phyloP scores from a whole-genome alignment of 2,113 vertebrate species.

The Anser cygnoides region DNA sequence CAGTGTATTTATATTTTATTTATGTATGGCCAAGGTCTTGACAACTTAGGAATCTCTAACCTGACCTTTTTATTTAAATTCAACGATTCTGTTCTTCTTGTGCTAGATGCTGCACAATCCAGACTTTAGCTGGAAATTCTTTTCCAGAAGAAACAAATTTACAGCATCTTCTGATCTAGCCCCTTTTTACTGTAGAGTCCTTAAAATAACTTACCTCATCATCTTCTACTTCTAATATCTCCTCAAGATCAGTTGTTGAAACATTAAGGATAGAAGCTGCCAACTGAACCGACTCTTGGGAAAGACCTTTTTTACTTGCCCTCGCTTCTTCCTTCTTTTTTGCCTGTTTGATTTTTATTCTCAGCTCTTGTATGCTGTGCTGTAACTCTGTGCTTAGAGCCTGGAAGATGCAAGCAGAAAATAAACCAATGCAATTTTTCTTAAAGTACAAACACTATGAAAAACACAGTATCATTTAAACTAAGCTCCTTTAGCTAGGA shows the following conservation, averaged over 20 bases:
- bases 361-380: slow-evolving; percentile 78
- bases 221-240: slow-evolving; percentile 87
- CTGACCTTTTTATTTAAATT: not conserved
- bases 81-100: not conserved
- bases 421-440: slow-evolving; percentile 18
- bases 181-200: not conserved
- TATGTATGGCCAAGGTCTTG: not conserved
- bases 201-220: slow-evolving; percentile 79
- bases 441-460: not conserved
- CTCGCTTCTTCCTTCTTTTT: slow-evolving; percentile 70
- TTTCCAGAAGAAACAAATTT: not conserved
- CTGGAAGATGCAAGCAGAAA: slow-evolving; percentile 54
- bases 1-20: not conserved
- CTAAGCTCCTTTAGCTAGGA: not conserved
- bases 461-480: not conserved
- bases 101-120: not conserved
- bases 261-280: slow-evolving; percentile 93
- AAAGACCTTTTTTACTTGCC: slow-evolving; percentile 62
- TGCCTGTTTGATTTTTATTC: slow-evolving; percentile 81
- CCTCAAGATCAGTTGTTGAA: slow-evolving; percentile 85
- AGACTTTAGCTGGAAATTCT: not conserved
- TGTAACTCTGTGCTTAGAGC: slow-evolving; percentile 84
- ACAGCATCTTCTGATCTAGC: not conserved
- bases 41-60: not conserved
- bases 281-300: slow-evolving; percentile 83